phyloP scores from a whole-genome alignment of 30 jellyfish, hydroid and myxozoan genomes.

The Aurelia sp. region DNA sequence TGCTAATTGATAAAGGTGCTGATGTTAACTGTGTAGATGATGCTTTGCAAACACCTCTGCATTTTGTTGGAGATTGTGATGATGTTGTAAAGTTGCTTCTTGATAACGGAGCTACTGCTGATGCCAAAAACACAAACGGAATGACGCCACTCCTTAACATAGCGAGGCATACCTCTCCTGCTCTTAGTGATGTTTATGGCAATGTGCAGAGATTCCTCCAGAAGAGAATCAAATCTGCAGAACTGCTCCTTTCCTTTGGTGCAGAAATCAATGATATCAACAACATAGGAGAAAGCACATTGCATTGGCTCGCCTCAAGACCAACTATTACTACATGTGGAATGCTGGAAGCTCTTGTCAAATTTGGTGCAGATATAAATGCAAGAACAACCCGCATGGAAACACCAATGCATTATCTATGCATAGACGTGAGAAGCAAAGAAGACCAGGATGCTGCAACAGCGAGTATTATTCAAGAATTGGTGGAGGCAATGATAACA shows the following conservation, averaged over 20 bases:
- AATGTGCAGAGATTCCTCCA: neutral
- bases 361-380: conserved; percentile 17
- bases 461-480: neutral
- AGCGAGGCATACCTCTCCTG: conserved; percentile 25
- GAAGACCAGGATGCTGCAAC: neutral
- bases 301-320: conserved; percentile 9
- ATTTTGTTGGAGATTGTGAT: conserved; percentile 3
- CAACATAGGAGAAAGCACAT: conserved; percentile 3
- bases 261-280: conserved; percentile 2
- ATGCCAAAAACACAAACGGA: conserved; percentile 1
- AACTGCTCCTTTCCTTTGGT: neutral
- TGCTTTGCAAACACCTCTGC: conserved; percentile 8
- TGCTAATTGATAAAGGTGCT: conserved; percentile 9
- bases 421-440: neutral
- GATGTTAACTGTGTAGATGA: conserved; percentile 8
- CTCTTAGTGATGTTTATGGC: neutral
- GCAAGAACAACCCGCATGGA: conserved; percentile 5
- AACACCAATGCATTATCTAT: conserved; percentile 12
- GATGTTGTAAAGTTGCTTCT: conserved; percentile 14
- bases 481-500: neutral
- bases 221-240: neutral
- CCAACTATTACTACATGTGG: conserved; percentile 3
- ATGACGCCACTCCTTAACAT: conserved; percentile 13
- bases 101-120: neutral
- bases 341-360: conserved; percentile 1